Evolutionary conservation across 2,888 invertebrate species (phyloP).

Genomic region (Diplazon laetatorius): DNA sequence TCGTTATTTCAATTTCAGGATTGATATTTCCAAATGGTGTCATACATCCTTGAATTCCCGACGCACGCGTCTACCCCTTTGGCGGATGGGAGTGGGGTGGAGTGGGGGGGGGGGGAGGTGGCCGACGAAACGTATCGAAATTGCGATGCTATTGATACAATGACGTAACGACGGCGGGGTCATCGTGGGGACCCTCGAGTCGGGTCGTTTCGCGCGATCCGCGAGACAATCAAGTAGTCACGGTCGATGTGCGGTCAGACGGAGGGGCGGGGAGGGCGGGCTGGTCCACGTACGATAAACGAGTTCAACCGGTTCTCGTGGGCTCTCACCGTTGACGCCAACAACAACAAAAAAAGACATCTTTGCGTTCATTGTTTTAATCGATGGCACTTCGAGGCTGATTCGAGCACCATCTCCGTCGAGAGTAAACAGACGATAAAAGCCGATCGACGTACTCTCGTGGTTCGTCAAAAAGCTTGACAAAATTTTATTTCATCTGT

Average conservation of each 20-base stretch:
- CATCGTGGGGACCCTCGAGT: background rate
- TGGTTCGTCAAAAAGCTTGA: no score
- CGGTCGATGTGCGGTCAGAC: slow-evolving; percentile 29
- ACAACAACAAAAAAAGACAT: no score
- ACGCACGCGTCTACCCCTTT: background rate
- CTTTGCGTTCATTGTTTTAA: slow-evolving; percentile 22
- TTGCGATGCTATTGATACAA: background rate
- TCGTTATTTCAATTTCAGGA: no score
- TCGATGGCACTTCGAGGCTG: slow-evolving; percentile 15
- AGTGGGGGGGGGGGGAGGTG: no score
- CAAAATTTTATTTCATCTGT: no score
- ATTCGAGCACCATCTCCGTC: slow-evolving; percentile 19
- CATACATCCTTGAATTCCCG: no score
- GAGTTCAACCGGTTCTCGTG: no score
- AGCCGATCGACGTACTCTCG: background rate
- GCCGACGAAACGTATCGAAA: background rate
- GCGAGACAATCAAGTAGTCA: slow-evolving; percentile 18
- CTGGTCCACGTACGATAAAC: no score
- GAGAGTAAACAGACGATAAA: slow-evolving; percentile 10
- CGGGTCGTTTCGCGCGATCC: background rate
- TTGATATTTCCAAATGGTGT: no score
- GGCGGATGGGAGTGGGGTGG: no score
- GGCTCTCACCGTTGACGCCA: no score
- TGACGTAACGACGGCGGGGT: slow-evolving; percentile 28
- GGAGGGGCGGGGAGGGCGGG: no score